phyloP scores from a whole-genome alignment of 2,888 invertebrate species.

The Ormyrus nitidulus region DNA sequence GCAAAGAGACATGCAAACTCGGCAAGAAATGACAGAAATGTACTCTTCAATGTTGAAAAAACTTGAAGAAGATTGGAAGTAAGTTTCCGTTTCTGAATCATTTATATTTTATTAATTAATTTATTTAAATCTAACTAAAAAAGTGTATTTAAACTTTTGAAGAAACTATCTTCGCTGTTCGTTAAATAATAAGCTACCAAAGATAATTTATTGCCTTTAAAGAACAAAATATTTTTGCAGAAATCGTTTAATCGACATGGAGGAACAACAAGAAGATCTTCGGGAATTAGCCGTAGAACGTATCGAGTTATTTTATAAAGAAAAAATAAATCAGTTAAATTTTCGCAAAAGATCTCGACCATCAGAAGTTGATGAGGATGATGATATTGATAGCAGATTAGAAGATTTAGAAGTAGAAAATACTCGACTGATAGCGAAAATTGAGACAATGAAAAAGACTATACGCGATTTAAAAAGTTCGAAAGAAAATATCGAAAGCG shows the following conservation, averaged over 20 bases:
- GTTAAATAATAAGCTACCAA: neutral
- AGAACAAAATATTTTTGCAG: conserved; percentile 53
- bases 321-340: conserved; percentile 61
- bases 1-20: conserved; percentile 67
- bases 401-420: conserved; percentile 65
- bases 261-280: conserved; percentile 67
- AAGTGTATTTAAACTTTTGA: neutral
- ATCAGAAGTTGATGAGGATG: conserved; percentile 26
- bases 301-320: conserved; percentile 67
- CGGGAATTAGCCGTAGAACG: conserved; percentile 66
- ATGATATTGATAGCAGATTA: conserved; percentile 50
- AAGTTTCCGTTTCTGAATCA: conserved; percentile 38
- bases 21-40: conserved; percentile 68
- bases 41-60: conserved; percentile 68
- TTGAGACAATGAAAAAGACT: conserved; percentile 62
- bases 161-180: neutral
- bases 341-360: conserved; percentile 60
- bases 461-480: conserved; percentile 62
- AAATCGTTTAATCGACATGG: conserved; percentile 66
- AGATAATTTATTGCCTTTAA: neutral
- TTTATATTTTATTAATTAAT: too few relatives aligned
- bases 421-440: conserved; percentile 60
- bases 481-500: conserved; percentile 61
- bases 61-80: conserved; percentile 68
- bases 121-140: too few relatives aligned